These are phyloP conservation scores for Numenius phaeopus DNA, from an alignment of 2,797 vertebrate genomes.

Conservation along the genomic window DNA sequence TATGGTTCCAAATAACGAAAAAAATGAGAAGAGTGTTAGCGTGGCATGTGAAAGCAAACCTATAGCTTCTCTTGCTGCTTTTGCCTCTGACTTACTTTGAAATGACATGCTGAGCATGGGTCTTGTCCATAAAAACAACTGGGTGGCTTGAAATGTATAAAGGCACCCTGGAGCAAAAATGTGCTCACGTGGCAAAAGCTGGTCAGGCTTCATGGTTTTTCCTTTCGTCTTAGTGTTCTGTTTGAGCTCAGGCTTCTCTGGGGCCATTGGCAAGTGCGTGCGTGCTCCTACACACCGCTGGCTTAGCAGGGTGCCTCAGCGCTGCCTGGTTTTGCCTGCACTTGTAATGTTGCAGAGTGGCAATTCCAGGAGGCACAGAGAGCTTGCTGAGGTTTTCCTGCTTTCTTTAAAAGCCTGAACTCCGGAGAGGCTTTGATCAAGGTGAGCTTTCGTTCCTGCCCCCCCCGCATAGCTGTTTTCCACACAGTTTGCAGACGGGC, in stretches of 20 bases:
- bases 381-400: background rate
- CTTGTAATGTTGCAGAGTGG: background rate
- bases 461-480: background rate
- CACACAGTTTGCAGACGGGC: accelerated
- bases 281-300: accelerated
- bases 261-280: background rate
- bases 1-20: background rate
- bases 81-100: background rate
- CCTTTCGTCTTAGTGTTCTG: background rate
- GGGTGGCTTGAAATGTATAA: background rate
- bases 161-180: background rate
- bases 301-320: background rate
- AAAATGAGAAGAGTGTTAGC: background rate
- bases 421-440: background rate
- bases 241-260: background rate
- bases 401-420: background rate
- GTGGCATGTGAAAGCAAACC: background rate
- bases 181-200: background rate
- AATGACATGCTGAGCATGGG: background rate
- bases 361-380: background rate
- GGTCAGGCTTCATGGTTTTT: background rate
- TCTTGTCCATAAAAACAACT: background rate
- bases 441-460: background rate
- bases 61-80: background rate
- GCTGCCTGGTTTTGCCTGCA: background rate